Evolutionary conservation across 2,797 vertebrate genomes (phyloP), one percentile per base, ranked within the genome.

Genomic region (Poliocrania exsul): DNA sequence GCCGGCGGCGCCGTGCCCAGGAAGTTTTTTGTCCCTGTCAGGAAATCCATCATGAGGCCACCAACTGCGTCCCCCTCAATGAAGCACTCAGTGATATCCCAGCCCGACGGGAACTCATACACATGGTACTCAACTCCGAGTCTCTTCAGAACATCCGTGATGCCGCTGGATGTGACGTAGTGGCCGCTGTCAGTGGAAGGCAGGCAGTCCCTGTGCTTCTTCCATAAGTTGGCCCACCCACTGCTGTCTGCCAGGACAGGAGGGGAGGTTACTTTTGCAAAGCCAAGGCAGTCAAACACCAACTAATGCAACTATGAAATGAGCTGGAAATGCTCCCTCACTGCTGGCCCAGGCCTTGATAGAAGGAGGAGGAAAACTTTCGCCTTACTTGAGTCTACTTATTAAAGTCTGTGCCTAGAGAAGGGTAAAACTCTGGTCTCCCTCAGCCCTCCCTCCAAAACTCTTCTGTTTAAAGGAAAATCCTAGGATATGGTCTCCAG

Each of bases 61-160:
- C 98, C 99, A 2, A 93, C 94, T 5, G 97, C 95, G 60, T 99
- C 97, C 2, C 98, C 98, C 28, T 98, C 97, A 0, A 86, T 70
- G 96, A 99, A 99, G 95, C 98, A 99, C 94, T 98, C 97, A 0
- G 97, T 99, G 94, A 98, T 98, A 54, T 99, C 98, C 97, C 98
- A 97, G 49, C 97, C 97, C 2, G 98, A 98, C 0, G 95, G 97
- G 50, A 98, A 95, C 82, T 97, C 97, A 33, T 97, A 97, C 50
- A 92, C 93, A 31, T 56, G 73, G 87, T 98, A 98, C 5, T 73
- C 91, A 62, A 98, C 47, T 2, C 97, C 96, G 15, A 97, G 86
- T 47, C 97, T 50, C 67, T 97, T 97, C 92, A 99, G 96, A 81
- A 97, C 40, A 33, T 86, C 93, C 9, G 93, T 97, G 95, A 99